These are phyloP conservation scores for Lepidocolaptes lacrymiger DNA, from an alignment of 2,797 vertebrate species.

Conservation along the genomic window DNA sequence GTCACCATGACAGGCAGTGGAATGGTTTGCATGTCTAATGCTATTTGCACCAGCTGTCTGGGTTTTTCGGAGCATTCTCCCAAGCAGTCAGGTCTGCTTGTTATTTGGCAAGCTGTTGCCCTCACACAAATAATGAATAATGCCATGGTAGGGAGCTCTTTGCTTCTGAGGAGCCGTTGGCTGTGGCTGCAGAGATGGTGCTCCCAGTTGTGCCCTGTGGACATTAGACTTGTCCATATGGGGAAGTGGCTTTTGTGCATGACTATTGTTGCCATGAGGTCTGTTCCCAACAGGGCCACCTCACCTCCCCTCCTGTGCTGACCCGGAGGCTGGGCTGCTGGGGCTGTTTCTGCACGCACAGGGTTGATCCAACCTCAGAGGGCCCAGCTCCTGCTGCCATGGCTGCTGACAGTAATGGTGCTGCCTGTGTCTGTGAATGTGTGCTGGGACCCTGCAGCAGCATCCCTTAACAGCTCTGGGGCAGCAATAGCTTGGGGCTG, in stretches of 20 bases:
- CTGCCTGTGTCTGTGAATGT: fast-evolving
- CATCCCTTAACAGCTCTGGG: background rate
- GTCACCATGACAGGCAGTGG: background rate
- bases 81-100: background rate
- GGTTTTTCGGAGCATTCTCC: background rate
- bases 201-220: background rate
- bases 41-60: background rate
- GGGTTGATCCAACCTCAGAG: fast-evolving
- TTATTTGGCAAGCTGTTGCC: background rate
- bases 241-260: background rate
- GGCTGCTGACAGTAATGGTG: background rate
- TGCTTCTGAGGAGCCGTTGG: background rate
- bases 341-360: fast-evolving
- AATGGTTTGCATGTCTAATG: constrained; percentile 20
- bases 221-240: fast-evolving
- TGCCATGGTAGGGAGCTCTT: background rate
- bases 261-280: background rate
- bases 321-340: background rate
- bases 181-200: background rate
- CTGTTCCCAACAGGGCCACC: fast-evolving
- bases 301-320: background rate
- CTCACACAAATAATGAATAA: background rate
- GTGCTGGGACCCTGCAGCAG: background rate
- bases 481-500: background rate
- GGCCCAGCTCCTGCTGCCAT: fast-evolving